Evolutionary conservation across 2,113 vertebrate species (phyloP).

Genomic region (Bagarius yarrelli): DNA sequence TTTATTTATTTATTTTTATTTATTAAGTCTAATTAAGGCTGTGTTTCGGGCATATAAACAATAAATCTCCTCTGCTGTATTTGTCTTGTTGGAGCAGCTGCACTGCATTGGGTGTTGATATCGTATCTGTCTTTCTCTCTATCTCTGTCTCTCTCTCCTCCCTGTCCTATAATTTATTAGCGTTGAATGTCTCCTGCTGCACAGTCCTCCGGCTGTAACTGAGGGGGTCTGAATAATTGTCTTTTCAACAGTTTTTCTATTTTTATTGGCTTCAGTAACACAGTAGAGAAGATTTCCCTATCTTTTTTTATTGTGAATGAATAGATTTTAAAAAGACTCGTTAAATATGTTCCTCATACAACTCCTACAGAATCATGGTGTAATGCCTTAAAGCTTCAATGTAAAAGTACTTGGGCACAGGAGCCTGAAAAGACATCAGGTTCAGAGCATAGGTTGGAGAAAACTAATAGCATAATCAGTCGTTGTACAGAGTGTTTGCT

Average conservation of each 20-base stretch:
- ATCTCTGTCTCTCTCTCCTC: neutral
- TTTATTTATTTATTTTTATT: neutral
- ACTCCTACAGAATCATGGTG: neutral
- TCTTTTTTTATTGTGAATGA: too few species aligned
- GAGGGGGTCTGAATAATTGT: neutral
- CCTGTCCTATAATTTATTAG: slow-evolving; percentile 5
- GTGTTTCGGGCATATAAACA: neutral
- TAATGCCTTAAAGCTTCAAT: slow-evolving; percentile 22
- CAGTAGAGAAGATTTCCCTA: neutral
- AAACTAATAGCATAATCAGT: neutral
- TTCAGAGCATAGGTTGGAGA: too few species aligned
- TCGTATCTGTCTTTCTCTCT: neutral
- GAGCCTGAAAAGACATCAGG: neutral
- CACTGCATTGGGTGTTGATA: neutral
- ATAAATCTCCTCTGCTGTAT: neutral
- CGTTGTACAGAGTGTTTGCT: neutral
- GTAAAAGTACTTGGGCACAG: neutral
- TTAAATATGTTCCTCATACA: too few species aligned
- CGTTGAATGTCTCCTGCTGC: neutral
- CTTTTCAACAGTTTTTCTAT: neutral
- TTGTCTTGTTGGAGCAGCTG: neutral
- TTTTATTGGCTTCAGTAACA: neutral
- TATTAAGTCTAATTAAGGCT: neutral
- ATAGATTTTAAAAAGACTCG: too few species aligned
- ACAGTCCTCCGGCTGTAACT: neutral